A percentile compares a stretch with the other conserved stretches of the same genome.
phyloP scores from a whole-genome alignment of 1,140 invertebrate genomes.

The Papilio glaucus region DNA sequence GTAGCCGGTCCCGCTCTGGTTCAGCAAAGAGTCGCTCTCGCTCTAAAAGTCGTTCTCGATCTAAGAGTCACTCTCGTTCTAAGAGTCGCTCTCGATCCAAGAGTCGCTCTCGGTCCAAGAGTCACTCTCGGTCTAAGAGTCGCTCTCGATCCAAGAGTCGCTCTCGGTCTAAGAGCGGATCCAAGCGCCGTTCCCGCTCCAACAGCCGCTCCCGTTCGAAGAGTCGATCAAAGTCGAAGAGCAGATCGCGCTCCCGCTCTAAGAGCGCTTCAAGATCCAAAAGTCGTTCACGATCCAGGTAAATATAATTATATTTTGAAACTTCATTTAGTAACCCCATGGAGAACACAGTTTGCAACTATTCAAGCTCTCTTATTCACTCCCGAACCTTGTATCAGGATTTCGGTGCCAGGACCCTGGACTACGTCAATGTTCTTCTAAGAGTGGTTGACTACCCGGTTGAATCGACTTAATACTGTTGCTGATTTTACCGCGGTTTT shows the following conservation, averaged over 20 bases:
- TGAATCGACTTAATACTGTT: too few species aligned
- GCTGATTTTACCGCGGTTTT: too few species aligned
- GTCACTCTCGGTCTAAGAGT: constrained; percentile 62
- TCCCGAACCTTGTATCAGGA: too few species aligned
- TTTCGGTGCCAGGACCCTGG: too few species aligned
- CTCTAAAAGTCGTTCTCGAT: constrained; percentile 60
- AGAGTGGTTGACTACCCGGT: too few species aligned
- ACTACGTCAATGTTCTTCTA: too few species aligned
- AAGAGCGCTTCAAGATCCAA: too few species aligned
- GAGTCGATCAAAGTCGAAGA: constrained; percentile 46
- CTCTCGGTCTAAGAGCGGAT: constrained; percentile 56
- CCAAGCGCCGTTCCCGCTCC: constrained; percentile 55
- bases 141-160: constrained; percentile 56
- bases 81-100: constrained; percentile 60
- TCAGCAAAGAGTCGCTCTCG: constrained; percentile 69
- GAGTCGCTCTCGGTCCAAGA: constrained; percentile 54
- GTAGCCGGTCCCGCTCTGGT: constrained; percentile 67
- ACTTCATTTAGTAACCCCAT: too few species aligned
- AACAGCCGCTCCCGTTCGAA: constrained; percentile 54
- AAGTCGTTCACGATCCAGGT: constrained; percentile 49
- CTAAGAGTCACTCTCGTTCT: constrained; percentile 64
- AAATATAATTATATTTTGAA: too few species aligned
- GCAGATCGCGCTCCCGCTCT: too few species aligned
- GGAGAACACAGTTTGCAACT: too few species aligned
- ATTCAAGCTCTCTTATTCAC: too few species aligned